A percentile compares a stretch with the other conserved stretches of the same genome.
These are phyloP conservation scores for Ptychodera flava DNA, from an alignment of 35 echinoderm and acorn worm species.

Conservation along the genomic window DNA sequence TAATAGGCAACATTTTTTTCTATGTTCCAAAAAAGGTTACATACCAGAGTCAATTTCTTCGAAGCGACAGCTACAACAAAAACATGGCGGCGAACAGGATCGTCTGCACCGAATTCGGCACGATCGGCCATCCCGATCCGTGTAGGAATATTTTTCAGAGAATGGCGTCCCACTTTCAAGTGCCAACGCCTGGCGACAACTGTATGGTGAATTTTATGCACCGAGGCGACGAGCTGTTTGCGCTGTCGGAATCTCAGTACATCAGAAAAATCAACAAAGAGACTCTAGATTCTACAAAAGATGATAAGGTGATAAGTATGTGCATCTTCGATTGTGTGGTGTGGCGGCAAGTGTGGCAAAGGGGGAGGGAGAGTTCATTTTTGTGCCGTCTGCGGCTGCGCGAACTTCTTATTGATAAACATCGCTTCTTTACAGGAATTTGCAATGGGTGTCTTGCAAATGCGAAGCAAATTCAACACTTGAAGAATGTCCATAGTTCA, in stretches of 20 bases:
- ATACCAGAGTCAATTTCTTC: conserved; percentile 34
- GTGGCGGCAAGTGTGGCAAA: too few relatives aligned
- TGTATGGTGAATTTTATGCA: conserved; percentile 66
- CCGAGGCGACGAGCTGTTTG: conserved; percentile 60
- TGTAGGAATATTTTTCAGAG: conserved; percentile 68
- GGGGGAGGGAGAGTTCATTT: too few relatives aligned
- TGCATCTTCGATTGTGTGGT: too few relatives aligned
- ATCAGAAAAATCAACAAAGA: conserved; percentile 42
- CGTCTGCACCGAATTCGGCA: conserved; percentile 45
- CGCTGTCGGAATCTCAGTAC: conserved; percentile 25
- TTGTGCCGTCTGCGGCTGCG: too few relatives aligned
- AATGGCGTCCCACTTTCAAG: conserved; percentile 44
- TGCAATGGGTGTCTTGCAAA: too few relatives aligned
- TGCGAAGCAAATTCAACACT: too few relatives aligned
- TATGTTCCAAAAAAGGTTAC: conserved; percentile 22
- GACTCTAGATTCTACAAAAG: too few relatives aligned
- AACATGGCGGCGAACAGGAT: conserved; percentile 45
- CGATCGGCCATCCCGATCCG: conserved; percentile 50
- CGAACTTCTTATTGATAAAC: too few relatives aligned
- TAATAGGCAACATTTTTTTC: conserved; percentile 12
- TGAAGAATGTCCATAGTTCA: too few relatives aligned
- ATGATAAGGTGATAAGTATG: too few relatives aligned
- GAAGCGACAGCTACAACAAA: conserved; percentile 44
- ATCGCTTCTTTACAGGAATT: too few relatives aligned
- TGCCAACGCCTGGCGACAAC: conserved; percentile 32